Base-by-base conservation (phyloP, 2,113 vertebrate genomes). In the Glareola pratincola region DNA sequence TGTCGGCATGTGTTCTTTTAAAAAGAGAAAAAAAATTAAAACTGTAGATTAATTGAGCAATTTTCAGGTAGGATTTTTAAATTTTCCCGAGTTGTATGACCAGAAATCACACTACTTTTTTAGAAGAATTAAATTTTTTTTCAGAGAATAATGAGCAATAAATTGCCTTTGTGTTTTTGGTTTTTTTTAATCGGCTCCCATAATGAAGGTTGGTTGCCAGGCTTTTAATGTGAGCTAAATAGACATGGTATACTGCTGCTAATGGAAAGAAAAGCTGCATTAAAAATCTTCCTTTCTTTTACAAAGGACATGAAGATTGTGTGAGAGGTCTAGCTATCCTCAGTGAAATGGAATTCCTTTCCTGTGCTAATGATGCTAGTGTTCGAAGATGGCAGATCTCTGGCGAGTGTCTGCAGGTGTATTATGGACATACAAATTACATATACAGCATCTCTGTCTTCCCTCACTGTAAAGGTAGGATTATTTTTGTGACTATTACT, bases 361-460 rank as follows among this genome's bases (percentile, higher is more conserved):
- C 99, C 48, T 99, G 99, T 98, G 99, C 99, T 96, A 99, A 99
- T 81, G 99, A 99, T 95, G 97, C 99, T 37, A 99, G 98, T 95
- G 97, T 99, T 95, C 98, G 99, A 97, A 98, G 98, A 91, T 99
- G 99, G 99, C 97, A 98, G n/a, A 99, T 99, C 93, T 98, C 98
- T 71, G 99, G 99, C 16, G 98, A 99, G 72, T 99, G 99, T 94
- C 95, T 99, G 54, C 98, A 99, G 89, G 98, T 99, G 48, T 99
- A 99, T 95, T 99, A 99, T 94, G 98, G 99, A 67, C 99, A 99
- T 96, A 99, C 99, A 93, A 99, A 99, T 98, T 99, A 99, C 73
- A 99, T 99, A 97, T 99, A 99, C 97, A 99, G 99, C 94, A 97
- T 99, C 93, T 98, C 98, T 45, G 98, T 99, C 54, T 99, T 99